Base-by-base conservation (phyloP, 2,888 invertebrate genomes). In the Galeopsomyia nigrocyanea region DNA sequence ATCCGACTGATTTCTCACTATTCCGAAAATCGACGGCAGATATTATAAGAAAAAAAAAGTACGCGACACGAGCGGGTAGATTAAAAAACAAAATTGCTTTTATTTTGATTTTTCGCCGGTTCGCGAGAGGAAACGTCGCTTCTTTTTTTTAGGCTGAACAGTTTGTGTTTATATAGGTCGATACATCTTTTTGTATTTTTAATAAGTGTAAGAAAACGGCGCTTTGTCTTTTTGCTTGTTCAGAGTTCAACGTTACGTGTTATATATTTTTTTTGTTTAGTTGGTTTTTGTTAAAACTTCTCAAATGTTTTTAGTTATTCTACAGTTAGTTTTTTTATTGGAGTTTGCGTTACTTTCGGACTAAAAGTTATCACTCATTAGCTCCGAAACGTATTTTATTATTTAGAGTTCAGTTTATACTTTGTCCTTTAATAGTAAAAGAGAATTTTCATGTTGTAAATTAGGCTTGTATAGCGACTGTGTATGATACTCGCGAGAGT, bases 101-200 rank as follows among this genome's bases (percentile, higher is more conserved):
- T 81, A 80, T 81, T 81, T 81, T 81, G 81, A 81, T 81, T 81
- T 78, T 78, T 71, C 68, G 78, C 77, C 78, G 56, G 64, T 39
- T 7, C 10, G 62, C 57, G 66, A 68, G 68, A 60, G 67, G 57
- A 74, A 75, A 70, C 64, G 56, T 75, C 74, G 67, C 71, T 56
- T 14, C 6, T 62, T 49, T 19, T 17, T 16, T 46, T 62, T 53
- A 63, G 61, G 57, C 47, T 57, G 51, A 39, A 62, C 46, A 62
- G 47, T 55, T 19, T 64, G n/a, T 72, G 65, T 56, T 65, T 77
- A 75, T 75, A 49, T 65, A 65, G 46, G 68, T 62, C 61, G 75
- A 74, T 76, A 75, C 71, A 70, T 77, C 71, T 65, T 65, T 73
- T 66, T 69, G 70, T 65, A 61, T 26, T 71, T 39, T 13, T 9